Conservation (phyloP, 2,113 vertebrate species). For the Setophaga coronata region DNA sequence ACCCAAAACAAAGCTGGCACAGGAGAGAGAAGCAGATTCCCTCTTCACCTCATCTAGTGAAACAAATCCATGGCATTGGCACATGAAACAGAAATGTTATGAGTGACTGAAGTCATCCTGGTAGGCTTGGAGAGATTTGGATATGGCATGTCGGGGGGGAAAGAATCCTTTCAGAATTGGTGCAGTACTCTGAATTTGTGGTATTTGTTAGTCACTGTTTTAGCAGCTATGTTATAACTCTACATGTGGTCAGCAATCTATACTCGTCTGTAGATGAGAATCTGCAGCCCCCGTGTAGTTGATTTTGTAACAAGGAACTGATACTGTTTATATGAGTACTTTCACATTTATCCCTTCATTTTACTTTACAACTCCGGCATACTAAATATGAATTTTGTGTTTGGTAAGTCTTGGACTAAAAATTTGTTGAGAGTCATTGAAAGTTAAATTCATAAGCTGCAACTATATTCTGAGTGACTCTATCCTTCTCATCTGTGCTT, state of each 20-base stretch:
- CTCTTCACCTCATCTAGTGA: neutral
- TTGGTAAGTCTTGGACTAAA: neutral
- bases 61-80: neutral
- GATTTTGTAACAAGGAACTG: neutral
- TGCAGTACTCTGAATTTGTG: neutral
- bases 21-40: neutral
- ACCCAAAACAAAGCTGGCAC: neutral
- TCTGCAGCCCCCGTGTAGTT: neutral
- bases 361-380: neutral
- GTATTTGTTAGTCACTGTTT: neutral
- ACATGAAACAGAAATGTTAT: accelerated
- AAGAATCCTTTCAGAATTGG: neutral
- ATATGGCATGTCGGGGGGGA: too few relatives aligned
- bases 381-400: neutral
- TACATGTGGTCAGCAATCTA: neutral
- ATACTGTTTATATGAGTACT: neutral
- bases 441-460: neutral
- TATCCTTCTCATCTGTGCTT: neutral
- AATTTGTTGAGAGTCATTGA: neutral
- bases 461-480: neutral
- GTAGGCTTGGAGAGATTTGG: neutral
- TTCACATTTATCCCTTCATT: neutral
- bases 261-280: neutral
- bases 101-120: neutral
- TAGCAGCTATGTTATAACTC: neutral